Percentiles rank a stretch among this genome's conserved stretches.
Evolutionary conservation across 2,888 invertebrate genomes (phyloP).

Genomic region (Amblyjoppa proteus): DNA sequence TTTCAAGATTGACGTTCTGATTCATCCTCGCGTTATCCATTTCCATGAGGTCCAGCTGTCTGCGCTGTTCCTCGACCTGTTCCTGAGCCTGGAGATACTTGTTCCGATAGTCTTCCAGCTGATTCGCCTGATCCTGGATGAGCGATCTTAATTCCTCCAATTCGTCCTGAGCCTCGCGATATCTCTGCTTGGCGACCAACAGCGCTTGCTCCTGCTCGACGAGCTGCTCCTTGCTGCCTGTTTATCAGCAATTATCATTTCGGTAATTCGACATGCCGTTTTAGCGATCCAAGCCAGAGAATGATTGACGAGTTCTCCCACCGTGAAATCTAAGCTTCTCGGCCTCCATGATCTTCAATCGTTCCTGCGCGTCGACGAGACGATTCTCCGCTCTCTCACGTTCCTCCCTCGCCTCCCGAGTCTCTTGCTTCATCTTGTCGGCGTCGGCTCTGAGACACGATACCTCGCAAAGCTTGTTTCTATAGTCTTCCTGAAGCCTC

Average conservation of each 20-base stretch:
- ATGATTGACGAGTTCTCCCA: constrained; percentile 35
- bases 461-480: constrained; percentile 89
- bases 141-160: constrained; percentile 87
- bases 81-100: constrained; percentile 89
- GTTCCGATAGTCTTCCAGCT: constrained; percentile 90
- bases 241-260: neutral
- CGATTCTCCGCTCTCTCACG: constrained; percentile 88
- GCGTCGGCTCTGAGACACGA: constrained; percentile 86
- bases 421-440: constrained; percentile 85
- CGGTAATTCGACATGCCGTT: neutral
- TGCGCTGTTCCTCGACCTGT: constrained; percentile 89
- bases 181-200: constrained; percentile 86
- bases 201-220: constrained; percentile 88
- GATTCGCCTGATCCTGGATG: constrained; percentile 89
- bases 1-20: constrained; percentile 90
- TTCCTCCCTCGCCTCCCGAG: constrained; percentile 83
- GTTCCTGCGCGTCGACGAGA: constrained; percentile 87
- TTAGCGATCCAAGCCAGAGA: neutral
- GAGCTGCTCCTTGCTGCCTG: constrained; percentile 88
- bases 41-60: constrained; percentile 90
- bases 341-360: constrained; percentile 83
- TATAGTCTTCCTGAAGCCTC: constrained; percentile 89
- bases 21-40: constrained; percentile 90
- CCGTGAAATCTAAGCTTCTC: constrained; percentile 83
- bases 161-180: constrained; percentile 88